These are phyloP conservation scores for Diachasmimorpha longicaudata DNA, from an alignment of 1,140 invertebrate genomes.

Conservation along the genomic window DNA sequence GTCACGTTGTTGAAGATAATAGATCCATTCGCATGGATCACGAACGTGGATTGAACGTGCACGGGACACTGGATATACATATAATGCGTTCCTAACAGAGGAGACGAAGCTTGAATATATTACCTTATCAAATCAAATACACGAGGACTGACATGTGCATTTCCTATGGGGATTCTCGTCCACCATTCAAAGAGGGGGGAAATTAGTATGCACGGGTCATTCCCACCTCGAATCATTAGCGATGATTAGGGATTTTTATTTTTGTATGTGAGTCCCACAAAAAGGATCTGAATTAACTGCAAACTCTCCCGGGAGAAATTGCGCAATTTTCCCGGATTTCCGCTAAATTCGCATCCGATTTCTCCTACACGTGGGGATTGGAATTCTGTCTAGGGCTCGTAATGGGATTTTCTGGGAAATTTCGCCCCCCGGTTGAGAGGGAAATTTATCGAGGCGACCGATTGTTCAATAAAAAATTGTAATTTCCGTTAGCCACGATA, in stretches of 20 bases:
- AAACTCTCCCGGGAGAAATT: too few relatives aligned
- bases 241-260: too few relatives aligned
- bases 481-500: not conserved
- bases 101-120: conserved; percentile 22
- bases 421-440: too few relatives aligned
- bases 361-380: too few relatives aligned
- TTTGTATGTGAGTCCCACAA: too few relatives aligned
- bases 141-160: not conserved
- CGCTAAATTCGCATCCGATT: too few relatives aligned
- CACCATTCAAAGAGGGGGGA: not conserved
- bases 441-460: too few relatives aligned
- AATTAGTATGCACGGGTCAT: not conserved
- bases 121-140: conserved; percentile 6
- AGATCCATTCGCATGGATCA: conserved; percentile 59
- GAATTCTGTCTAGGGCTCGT: too few relatives aligned
- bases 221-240: not conserved
- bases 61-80: conserved; percentile 50
- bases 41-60: conserved; percentile 53
- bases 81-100: conserved; percentile 53
- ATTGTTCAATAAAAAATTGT: too few relatives aligned
- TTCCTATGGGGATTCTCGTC: not conserved
- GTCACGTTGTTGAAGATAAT: conserved; percentile 61
- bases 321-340: too few relatives aligned
- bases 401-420: too few relatives aligned
- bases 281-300: too few relatives aligned